Percentiles rank a stretch among this genome's conserved stretches.
phyloP scores from a whole-genome alignment of 2,113 vertebrate species.

The Nothocercus julius region DNA sequence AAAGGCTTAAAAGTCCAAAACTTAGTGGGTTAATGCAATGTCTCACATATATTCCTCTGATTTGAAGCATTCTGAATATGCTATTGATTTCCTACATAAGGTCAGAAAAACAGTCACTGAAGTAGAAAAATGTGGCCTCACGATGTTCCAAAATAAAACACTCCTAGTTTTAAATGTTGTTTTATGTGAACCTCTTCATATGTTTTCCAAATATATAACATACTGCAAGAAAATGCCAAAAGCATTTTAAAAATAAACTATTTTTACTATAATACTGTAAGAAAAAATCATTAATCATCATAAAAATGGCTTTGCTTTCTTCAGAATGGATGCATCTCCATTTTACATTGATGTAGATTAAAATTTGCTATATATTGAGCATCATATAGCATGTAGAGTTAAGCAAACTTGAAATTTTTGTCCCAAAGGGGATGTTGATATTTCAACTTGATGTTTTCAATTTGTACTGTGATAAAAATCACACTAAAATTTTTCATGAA shows the following conservation, averaged over 20 bases:
- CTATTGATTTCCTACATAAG: conserved; percentile 33
- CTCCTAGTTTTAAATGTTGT: conserved; percentile 46
- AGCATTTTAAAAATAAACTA: conserved; percentile 51
- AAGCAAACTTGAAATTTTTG: not conserved
- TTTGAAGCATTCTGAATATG: not conserved
- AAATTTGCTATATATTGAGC: conserved; percentile 44
- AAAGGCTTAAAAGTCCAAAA: conserved; percentile 9
- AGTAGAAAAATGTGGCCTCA: conserved; percentile 26
- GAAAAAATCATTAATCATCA: conserved; percentile 51
- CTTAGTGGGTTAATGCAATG: not conserved
- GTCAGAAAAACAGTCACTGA: conserved; percentile 18
- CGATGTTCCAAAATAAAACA: conserved; percentile 49
- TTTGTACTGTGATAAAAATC: not conserved
- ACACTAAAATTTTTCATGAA: not conserved
- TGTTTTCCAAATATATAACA: conserved; percentile 58
- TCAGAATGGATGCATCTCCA: not conserved
- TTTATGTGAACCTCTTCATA: conserved; percentile 56
- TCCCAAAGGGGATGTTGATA: not conserved
- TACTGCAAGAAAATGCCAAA: conserved; percentile 35
- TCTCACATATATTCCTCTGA: not conserved
- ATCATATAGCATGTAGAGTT: not conserved
- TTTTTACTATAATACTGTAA: conserved; percentile 22
- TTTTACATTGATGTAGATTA: conserved; percentile 36
- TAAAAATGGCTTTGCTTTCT: conserved; percentile 14
- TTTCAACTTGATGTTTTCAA: not conserved